Base-by-base conservation (phyloP, 2,113 vertebrate genomes). In the Abramis brama region DNA sequence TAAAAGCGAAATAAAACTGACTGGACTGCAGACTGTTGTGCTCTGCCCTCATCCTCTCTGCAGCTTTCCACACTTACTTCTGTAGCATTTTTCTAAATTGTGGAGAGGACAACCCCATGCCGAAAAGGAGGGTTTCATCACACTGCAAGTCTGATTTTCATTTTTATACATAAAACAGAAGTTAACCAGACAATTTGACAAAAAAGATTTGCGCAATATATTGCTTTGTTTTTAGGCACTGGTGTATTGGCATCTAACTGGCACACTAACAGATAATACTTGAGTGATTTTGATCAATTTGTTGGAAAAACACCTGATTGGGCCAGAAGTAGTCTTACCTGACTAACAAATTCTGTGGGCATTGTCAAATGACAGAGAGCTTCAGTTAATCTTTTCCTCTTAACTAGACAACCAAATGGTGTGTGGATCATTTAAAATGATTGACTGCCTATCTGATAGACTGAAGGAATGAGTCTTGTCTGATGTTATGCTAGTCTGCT, bases 61-160 rank as follows among this genome's bases (percentile, higher is more conserved):
- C 71, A 47, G 71, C 71, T 75, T 71, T 71, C 43, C 36, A 71
- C 36, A 43, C 68, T 36, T 71, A n/a, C 21, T 71, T 71, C 19
- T 43, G 66, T 70, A 70, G 33, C 19, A 36, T 21, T 70, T 70
- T 70, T 73, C 70, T 3, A 45, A 45, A 73, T 68, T 33, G 33
- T 36, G 36, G 8, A 23, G 68, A 43, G 36, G 70, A 73, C 10
- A 23, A 45, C 3, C 36, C 21, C 70, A 45, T 12, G 21, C 2
- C n/a, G 70, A 23, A 73, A 12, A 45, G 6, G 23, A 21, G 36
- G 23, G 70, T 43, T 45, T 73, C 36, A 43, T 21, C 36, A 73
- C 36, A 71, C 36, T 71, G 11, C 43, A 73, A n/a, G 11, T 43
- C 39, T 73, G 64, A 33, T 33, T 7, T 33, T 68, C 6, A 19